Percentiles rank a stretch among this genome's conserved stretches.
phyloP scores from a whole-genome alignment of 2,888 invertebrate genomes.

The Lathronympha strigana region DNA sequence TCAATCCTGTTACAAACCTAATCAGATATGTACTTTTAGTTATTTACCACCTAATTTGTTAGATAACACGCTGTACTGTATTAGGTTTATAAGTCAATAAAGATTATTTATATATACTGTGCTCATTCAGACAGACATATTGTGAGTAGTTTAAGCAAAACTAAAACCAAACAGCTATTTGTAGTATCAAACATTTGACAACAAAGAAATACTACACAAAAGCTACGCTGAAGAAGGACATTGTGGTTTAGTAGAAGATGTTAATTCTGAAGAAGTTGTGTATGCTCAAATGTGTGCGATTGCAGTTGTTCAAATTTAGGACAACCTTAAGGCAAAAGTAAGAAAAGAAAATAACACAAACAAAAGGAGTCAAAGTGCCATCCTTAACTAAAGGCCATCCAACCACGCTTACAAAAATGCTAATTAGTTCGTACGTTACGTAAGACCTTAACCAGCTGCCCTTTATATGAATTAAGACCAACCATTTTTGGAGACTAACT shows the following conservation, averaged over 20 bases:
- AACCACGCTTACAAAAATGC: slow-evolving; percentile 30
- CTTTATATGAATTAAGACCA: slow-evolving; percentile 36
- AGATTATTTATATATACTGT: too few species aligned
- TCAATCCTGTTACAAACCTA: too few species aligned
- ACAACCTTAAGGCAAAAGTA: slow-evolving; percentile 13
- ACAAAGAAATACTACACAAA: too few species aligned
- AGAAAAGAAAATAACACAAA: slow-evolving; percentile 11
- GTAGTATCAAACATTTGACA: too few species aligned
- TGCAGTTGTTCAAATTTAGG: slow-evolving; percentile 13
- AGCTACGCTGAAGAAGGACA: too few species aligned
- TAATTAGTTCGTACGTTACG: slow-evolving; percentile 27
- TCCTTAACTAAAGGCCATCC: slow-evolving; percentile 29
- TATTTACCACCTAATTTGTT: too few species aligned
- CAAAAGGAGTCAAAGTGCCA: slow-evolving; percentile 36
- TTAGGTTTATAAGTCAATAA: too few species aligned
- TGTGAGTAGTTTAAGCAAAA: too few species aligned
- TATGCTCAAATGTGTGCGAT: background rate
- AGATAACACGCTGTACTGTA: too few species aligned
- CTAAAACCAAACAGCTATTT: too few species aligned
- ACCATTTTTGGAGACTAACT: slow-evolving; percentile 39
- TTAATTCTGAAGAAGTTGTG: background rate
- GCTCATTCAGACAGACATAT: too few species aligned
- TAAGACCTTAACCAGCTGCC: slow-evolving; percentile 29
- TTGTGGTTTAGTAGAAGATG: background rate
- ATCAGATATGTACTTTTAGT: too few species aligned